Conservation (phyloP, 2,888 invertebrate species). For the Lasiommata megera region DNA sequence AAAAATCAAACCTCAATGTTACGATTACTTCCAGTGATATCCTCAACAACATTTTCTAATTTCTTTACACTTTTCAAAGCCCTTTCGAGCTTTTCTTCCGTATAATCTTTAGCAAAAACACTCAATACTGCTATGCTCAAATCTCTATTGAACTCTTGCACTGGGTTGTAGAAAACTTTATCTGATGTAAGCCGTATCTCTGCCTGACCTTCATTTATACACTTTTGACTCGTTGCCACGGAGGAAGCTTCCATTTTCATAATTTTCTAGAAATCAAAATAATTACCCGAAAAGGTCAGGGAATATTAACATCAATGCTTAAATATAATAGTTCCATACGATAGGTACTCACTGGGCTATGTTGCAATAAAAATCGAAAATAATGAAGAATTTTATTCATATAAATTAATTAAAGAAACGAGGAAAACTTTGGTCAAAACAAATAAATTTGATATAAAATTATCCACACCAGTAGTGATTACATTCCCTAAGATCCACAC, state of each 20-base stretch:
- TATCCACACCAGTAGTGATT: too few relatives aligned
- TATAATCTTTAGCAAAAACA: constrained; percentile 82
- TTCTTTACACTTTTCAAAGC: constrained; percentile 39
- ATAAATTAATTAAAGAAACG: too few relatives aligned
- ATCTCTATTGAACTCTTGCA: constrained; percentile 99
- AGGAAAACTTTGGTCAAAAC: too few relatives aligned
- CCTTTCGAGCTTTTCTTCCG: constrained; percentile 46
- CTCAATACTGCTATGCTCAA: constrained; percentile 89
- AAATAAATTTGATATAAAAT: too few relatives aligned
- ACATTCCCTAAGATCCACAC: too few relatives aligned
- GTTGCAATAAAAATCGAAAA: constrained; percentile 20
- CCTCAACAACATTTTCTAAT: constrained; percentile 39
- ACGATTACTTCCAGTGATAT: constrained; percentile 24
- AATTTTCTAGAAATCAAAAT: constrained; percentile 23
- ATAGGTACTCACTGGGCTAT: constrained; percentile 15
- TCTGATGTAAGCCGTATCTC: constrained; percentile 85
- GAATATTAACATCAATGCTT: neutral
- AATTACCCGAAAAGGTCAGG: neutral
- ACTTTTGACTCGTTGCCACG: constrained; percentile 39
- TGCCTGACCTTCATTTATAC: constrained; percentile 89
- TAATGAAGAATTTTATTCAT: too few relatives aligned
- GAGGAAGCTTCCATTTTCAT: constrained; percentile 54
- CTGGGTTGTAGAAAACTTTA: constrained; percentile 98
- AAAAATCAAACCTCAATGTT: constrained; percentile 26
- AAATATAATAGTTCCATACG: neutral